Conservation (phyloP, 2,888 invertebrate genomes). For the Eueremaeus valkanovi region DNA sequence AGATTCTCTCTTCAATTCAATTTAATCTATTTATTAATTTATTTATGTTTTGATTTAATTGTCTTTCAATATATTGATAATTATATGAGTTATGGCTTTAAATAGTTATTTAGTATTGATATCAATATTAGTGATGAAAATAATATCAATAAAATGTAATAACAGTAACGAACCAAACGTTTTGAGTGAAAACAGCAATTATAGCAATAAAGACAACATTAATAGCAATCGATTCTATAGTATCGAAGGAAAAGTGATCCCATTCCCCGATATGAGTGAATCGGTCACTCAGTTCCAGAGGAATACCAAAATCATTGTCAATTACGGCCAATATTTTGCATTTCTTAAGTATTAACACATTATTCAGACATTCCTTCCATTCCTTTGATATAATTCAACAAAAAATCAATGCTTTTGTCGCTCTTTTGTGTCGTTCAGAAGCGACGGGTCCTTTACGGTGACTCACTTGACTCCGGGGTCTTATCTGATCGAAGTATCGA, state of each 20-base stretch:
- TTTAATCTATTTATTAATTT: too few relatives aligned
- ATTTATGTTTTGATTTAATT: too few relatives aligned
- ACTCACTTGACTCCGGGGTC: conserved; percentile 86
- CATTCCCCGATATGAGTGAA: conserved; percentile 60
- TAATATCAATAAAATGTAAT: conserved; percentile 6
- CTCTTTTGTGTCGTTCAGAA: conserved; percentile 56
- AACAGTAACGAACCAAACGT: not conserved
- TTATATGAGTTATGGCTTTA: conserved; percentile 9
- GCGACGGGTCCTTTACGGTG: conserved; percentile 84
- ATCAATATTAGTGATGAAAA: conserved; percentile 3
- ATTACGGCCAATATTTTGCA: conserved; percentile 81
- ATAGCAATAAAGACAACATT: too few relatives aligned
- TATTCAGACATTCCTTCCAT: too few relatives aligned
- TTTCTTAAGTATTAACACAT: conserved; percentile 64
- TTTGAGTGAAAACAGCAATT: too few relatives aligned
- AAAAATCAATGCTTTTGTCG: conserved; percentile 42
- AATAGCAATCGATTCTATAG: conserved; percentile 55
- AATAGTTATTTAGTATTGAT: not conserved
- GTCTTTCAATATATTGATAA: not conserved
- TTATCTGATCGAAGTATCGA: conserved; percentile 84
- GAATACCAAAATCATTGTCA: conserved; percentile 69
- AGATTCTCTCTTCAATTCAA: too few relatives aligned
- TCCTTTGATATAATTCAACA: not conserved
- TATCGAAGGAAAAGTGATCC: conserved; percentile 76
- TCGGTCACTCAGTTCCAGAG: conserved; percentile 64